phyloP scores from a whole-genome alignment of 2,797 vertebrate genomes.

The Rhadinocentrus ornatus region DNA sequence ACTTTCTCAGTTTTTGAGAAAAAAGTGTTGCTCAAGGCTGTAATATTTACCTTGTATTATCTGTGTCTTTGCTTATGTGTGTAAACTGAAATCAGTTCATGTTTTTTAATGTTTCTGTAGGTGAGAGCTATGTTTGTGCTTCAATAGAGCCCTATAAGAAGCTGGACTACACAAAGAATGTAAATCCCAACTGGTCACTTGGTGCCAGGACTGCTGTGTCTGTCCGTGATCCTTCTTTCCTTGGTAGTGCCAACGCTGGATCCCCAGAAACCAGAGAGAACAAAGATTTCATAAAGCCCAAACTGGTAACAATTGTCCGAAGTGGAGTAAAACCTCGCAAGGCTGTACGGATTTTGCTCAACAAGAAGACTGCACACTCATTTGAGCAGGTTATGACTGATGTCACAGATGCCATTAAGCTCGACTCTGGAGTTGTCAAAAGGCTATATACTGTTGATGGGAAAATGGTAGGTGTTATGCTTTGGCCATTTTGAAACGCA shows the following conservation, averaged over 20 bases:
- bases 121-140: slow-evolving; percentile 96
- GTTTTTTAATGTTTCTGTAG: slow-evolving; percentile 69
- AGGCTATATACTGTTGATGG: slow-evolving; percentile 95
- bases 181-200: slow-evolving; percentile 97
- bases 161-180: slow-evolving; percentile 97
- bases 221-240: slow-evolving; percentile 85
- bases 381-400: slow-evolving; percentile 98
- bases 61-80: neutral
- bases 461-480: slow-evolving; percentile 87
- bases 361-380: slow-evolving; percentile 98
- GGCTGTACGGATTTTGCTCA: slow-evolving; percentile 93
- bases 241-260: slow-evolving; percentile 86
- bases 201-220: slow-evolving; percentile 85
- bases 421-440: slow-evolving; percentile 95
- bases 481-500: neutral
- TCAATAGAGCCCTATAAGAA: slow-evolving; percentile 96
- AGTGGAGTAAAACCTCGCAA: slow-evolving; percentile 98
- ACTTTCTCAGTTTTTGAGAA: neutral
- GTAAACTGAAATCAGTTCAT: neutral
- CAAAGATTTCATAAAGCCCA: slow-evolving; percentile 96
- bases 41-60: neutral
- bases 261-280: slow-evolving; percentile 85
- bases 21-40: neutral
- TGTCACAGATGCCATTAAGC: slow-evolving; percentile 96
- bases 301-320: slow-evolving; percentile 96